Conservation (phyloP, 1,140 invertebrate genomes). For the Leptestheria dahalacensis region DNA sequence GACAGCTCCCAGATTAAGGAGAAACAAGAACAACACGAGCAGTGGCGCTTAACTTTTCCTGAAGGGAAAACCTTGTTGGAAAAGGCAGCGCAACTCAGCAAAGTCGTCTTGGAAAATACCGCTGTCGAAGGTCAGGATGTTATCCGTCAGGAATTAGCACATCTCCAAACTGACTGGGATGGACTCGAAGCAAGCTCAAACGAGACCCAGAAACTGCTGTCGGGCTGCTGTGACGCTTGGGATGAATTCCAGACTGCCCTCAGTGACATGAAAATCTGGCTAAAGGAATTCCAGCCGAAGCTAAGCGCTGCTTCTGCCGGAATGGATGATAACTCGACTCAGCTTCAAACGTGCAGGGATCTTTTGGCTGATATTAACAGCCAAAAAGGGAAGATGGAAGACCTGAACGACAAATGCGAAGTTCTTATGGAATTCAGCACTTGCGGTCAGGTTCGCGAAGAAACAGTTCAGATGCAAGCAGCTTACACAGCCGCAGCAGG, state of each 20-base stretch:
- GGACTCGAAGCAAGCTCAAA: conserved; percentile 61
- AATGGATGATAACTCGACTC: conserved; percentile 10
- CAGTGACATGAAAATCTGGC: conserved; percentile 59
- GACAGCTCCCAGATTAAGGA: conserved; percentile 57
- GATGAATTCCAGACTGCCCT: conserved; percentile 62
- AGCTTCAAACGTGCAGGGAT: conserved; percentile 25
- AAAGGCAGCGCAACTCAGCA: conserved; percentile 56
- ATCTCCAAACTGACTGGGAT: conserved; percentile 74
- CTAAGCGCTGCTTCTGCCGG: conserved; percentile 33
- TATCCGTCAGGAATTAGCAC: conserved; percentile 66
- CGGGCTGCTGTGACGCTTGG: conserved; percentile 71
- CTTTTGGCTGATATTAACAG: conserved; percentile 56
- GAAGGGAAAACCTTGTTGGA: conserved; percentile 39
- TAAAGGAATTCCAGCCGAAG: conserved; percentile 51
- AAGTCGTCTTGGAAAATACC: conserved; percentile 61
- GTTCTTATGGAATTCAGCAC: conserved; percentile 68
- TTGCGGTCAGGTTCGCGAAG: conserved; percentile 63
- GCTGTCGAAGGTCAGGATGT: conserved; percentile 69
- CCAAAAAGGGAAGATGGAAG: conserved; percentile 60
- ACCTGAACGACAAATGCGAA: conserved; percentile 73
- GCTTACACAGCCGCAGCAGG: conserved; percentile 59
- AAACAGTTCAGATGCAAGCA: conserved; percentile 65
- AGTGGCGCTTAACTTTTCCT: conserved; percentile 46
- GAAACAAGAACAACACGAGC: conserved; percentile 52
- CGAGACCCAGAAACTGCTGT: conserved; percentile 57